A percentile compares a stretch with the other conserved stretches of the same genome.
Evolutionary conservation across 2,113 vertebrate species (phyloP).

Genomic region (Syngnathoides biaculeatus): DNA sequence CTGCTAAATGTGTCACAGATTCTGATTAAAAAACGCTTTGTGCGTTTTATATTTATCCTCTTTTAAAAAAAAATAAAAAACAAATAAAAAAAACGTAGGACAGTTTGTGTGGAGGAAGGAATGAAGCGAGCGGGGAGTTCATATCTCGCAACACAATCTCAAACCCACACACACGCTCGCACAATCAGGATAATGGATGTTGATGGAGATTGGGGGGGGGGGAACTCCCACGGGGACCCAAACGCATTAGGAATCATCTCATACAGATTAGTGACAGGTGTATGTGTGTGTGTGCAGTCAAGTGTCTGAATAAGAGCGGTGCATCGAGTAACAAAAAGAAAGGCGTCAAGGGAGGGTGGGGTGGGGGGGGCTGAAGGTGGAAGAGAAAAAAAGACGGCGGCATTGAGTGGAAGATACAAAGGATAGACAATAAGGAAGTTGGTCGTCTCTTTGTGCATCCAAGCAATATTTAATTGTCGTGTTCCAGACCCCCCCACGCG

Average conservation of each 20-base stretch:
- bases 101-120: background rate
- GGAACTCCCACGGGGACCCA: conserved; percentile 64
- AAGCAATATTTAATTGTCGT: conserved; percentile 51
- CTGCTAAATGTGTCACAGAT: background rate
- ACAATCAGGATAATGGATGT: conserved; percentile 71
- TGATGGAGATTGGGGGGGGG: conserved; percentile 72
- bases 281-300: conserved; percentile 38
- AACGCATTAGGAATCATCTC: conserved; percentile 72
- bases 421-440: conserved; percentile 26
- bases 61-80: too few species aligned
- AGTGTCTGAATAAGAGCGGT: conserved; percentile 52
- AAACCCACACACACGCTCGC: conserved; percentile 22
- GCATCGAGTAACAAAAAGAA: conserved; percentile 49
- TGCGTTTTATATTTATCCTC: background rate
- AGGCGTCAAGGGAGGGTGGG: conserved; percentile 11
- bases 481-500: background rate
- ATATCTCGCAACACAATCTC: conserved; percentile 16
- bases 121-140: conserved; percentile 17
- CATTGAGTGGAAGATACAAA: conserved; percentile 24
- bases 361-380: conserved; percentile 17
- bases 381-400: conserved; percentile 26
- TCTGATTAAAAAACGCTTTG: background rate
- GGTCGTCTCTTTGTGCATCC: conserved; percentile 35
- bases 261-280: conserved; percentile 70
- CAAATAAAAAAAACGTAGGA: too few species aligned